A percentile compares a stretch with the other conserved stretches of the same genome.
Evolutionary conservation across 2,888 invertebrate genomes (phyloP).

Genomic region (Spisula solida): DNA sequence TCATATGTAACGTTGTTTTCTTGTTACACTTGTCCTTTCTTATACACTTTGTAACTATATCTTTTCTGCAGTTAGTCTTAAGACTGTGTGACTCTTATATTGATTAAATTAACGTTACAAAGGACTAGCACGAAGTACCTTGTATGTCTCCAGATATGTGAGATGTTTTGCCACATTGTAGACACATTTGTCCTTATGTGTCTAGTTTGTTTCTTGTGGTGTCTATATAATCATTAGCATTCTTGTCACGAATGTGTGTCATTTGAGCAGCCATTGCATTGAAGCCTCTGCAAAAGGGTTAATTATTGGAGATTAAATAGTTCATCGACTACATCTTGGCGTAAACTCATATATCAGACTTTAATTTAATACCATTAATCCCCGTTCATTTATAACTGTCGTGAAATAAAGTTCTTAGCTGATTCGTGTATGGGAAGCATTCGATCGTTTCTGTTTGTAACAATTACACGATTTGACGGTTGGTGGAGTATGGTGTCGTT

Average conservation of each 20-base stretch:
- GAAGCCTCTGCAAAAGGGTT: background rate
- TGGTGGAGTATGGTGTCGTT: too few relatives aligned
- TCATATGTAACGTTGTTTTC: too few relatives aligned
- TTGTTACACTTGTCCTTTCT: too few relatives aligned
- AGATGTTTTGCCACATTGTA: too few relatives aligned
- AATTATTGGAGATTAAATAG: background rate
- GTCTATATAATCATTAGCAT: background rate
- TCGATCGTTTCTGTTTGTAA: background rate
- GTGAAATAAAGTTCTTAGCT: background rate
- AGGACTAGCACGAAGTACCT: too few relatives aligned
- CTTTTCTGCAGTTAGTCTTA: too few relatives aligned
- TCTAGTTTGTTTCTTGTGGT: too few relatives aligned
- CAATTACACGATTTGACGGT: background rate
- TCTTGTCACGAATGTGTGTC: background rate
- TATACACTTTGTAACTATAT: too few relatives aligned
- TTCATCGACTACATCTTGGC: background rate
- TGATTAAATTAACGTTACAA: too few relatives aligned
- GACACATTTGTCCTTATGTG: too few relatives aligned
- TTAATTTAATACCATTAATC: background rate
- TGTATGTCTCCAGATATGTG: too few relatives aligned
- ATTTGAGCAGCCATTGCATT: background rate
- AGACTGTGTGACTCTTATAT: too few relatives aligned
- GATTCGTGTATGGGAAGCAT: background rate
- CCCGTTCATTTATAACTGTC: constrained; percentile 12
- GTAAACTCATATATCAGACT: background rate